Evolutionary conservation across 2,888 invertebrate genomes (phyloP).

Genomic region (Lasioglossum lativentre): DNA sequence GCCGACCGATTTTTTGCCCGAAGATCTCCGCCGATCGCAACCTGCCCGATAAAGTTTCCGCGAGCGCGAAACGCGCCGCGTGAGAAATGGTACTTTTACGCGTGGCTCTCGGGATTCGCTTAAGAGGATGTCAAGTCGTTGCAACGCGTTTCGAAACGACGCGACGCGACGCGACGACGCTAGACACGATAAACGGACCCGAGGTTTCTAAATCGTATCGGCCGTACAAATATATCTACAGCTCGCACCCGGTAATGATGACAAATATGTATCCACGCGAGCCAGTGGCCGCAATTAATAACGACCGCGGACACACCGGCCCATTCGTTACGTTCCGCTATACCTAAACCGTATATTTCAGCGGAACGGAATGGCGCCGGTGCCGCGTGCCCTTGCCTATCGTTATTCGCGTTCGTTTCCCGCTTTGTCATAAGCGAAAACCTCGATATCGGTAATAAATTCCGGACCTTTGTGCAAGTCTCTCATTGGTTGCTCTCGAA

Average conservation of each 20-base stretch:
- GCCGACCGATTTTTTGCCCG: not conserved
- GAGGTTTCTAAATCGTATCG: constrained; percentile 52
- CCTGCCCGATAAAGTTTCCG: not conserved
- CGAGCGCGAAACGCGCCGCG: not conserved
- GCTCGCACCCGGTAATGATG: constrained; percentile 68
- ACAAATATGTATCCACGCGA: constrained; percentile 68
- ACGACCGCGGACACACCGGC: constrained; percentile 60
- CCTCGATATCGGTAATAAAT: not conserved
- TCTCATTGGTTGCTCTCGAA: not conserved
- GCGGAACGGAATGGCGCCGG: constrained; percentile 54
- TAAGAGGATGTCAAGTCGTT: not conserved
- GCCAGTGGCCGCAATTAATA: constrained; percentile 66
- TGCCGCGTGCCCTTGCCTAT: not conserved
- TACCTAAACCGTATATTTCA: constrained; percentile 70
- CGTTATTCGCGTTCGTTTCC: not conserved
- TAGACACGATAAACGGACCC: constrained; percentile 7
- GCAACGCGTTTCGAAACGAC: not conserved
- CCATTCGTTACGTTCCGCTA: constrained; percentile 66
- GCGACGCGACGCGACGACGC: not conserved
- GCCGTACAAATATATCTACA: constrained; percentile 59
- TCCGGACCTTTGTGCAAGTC: not conserved
- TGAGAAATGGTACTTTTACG: constrained; percentile 1
- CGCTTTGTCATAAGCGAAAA: not conserved
- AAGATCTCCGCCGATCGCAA: not conserved
- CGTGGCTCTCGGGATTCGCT: not conserved